Conservation (phyloP, 2,888 invertebrate genomes). For the Ommatoiulus sabulosus region DNA sequence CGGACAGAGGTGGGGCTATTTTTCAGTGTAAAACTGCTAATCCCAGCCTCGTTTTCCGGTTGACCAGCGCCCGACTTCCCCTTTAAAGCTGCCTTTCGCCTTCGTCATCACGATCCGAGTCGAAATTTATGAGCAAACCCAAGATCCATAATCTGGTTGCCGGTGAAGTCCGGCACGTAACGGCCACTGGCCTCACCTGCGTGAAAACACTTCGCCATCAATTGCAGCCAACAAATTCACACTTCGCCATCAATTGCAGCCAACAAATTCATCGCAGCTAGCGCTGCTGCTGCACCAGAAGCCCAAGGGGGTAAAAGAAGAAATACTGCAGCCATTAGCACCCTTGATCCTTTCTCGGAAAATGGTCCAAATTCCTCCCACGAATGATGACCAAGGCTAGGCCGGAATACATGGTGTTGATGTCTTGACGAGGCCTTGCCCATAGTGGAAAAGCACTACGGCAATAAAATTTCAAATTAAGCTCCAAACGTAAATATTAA, state of each 20-base stretch:
- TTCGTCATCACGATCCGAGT: constrained; percentile 23
- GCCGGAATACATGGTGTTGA: not conserved
- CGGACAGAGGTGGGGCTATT: not conserved
- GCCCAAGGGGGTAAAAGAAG: constrained; percentile 30
- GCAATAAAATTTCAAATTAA: no score
- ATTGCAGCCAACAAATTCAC: no score
- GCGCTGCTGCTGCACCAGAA: constrained; percentile 7
- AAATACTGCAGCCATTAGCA: constrained; percentile 46
- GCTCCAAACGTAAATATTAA: no score
- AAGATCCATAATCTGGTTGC: constrained; percentile 32
- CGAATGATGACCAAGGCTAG: not conserved
- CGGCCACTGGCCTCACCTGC: constrained; percentile 44
- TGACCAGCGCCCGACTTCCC: not conserved
- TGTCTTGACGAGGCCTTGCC: no score
- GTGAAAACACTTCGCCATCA: constrained; percentile 7
- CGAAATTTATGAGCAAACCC: constrained; percentile 17
- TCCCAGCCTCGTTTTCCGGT: not conserved
- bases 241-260: no score
- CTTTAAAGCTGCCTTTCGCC: constrained; percentile 37
- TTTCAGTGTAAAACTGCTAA: not conserved
- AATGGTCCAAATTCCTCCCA: not conserved
- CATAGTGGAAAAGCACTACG: no score
- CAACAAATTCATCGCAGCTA: constrained; percentile 42
- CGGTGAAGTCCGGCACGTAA: constrained; percentile 14
- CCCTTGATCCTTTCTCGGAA: constrained; percentile 31